Conservation (phyloP, 2,888 invertebrate species). For the Thalpophila matura region DNA sequence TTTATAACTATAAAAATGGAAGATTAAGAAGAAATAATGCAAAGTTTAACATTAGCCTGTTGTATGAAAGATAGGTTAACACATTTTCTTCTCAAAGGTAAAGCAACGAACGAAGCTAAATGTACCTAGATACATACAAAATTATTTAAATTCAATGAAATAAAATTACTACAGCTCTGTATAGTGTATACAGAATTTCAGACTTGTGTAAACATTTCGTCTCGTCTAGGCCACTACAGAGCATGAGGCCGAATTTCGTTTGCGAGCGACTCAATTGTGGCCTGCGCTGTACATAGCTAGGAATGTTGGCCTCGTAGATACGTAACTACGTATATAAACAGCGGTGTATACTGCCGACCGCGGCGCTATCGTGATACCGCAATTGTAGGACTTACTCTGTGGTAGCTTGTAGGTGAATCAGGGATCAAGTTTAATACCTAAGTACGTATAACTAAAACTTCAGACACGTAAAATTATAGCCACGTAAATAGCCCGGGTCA, state of each 20-base stretch:
- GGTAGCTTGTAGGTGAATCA: constrained; percentile 52
- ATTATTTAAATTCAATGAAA: constrained; percentile 21
- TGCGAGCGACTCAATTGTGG: constrained; percentile 59
- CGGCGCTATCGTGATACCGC: constrained; percentile 62
- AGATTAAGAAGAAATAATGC: background rate
- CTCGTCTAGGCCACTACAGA: constrained; percentile 15
- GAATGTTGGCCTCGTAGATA: constrained; percentile 51
- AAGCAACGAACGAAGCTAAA: constrained; percentile 7
- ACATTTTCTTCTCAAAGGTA: background rate
- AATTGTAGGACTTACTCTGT: constrained; percentile 61
- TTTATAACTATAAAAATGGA: constrained; percentile 32
- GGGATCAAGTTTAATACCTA: constrained; percentile 15
- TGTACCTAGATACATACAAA: too few species aligned
- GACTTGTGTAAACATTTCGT: constrained; percentile 17
- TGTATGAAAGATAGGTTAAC: background rate
- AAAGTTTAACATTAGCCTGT: background rate
- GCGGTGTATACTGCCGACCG: constrained; percentile 63
- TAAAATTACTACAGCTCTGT: constrained; percentile 21
- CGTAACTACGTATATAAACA: constrained; percentile 51
- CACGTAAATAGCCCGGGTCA: too few species aligned
- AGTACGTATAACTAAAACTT: constrained; percentile 30
- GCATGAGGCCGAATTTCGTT: constrained; percentile 40
- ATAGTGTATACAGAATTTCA: too few species aligned
- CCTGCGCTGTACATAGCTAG: constrained; percentile 51
- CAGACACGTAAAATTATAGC: constrained; percentile 22